Percentiles rank a stretch among this genome's conserved stretches.
Conservation (phyloP, 2,888 invertebrate species). For the Pheosia tremula region DNA sequence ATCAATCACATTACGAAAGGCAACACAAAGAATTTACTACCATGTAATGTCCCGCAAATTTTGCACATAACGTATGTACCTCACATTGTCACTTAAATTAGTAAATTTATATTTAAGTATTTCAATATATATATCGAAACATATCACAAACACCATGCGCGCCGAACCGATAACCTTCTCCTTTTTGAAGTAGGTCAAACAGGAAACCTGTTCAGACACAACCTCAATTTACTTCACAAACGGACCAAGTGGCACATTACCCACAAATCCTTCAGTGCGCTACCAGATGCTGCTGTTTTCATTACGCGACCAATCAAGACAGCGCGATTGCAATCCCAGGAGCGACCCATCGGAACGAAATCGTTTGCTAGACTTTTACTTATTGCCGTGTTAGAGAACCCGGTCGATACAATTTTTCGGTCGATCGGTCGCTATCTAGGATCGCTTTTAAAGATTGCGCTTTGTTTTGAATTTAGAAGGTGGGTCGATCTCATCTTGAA, state of each 20-base stretch:
- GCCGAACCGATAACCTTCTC: no score
- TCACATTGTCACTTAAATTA: no score
- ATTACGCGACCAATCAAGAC: slow-evolving; percentile 42
- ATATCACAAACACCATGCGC: no score
- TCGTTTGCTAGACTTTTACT: slow-evolving; percentile 43
- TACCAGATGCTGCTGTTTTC: slow-evolving; percentile 16
- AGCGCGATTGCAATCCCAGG: slow-evolving; percentile 40
- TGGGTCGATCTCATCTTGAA: slow-evolving; percentile 5
- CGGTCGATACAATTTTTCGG: slow-evolving; percentile 37
- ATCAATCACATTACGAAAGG: no score
- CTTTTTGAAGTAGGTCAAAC: no score
- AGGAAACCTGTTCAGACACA: not conserved
- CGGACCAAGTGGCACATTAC: not conserved
- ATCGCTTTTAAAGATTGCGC: slow-evolving; percentile 33
- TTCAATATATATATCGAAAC: no score
- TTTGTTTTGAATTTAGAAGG: slow-evolving; percentile 13
- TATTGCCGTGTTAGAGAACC: slow-evolving; percentile 30
- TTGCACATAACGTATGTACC: no score
- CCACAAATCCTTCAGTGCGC: not conserved
- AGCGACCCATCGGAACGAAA: slow-evolving; percentile 27
- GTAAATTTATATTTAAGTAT: no score
- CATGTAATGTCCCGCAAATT: no score
- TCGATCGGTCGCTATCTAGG: slow-evolving; percentile 25
- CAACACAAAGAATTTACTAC: no score
- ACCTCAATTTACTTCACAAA: not conserved